Base-by-base conservation (phyloP, 2,113 vertebrate species). In the Misgurnus mizolepis region DNA sequence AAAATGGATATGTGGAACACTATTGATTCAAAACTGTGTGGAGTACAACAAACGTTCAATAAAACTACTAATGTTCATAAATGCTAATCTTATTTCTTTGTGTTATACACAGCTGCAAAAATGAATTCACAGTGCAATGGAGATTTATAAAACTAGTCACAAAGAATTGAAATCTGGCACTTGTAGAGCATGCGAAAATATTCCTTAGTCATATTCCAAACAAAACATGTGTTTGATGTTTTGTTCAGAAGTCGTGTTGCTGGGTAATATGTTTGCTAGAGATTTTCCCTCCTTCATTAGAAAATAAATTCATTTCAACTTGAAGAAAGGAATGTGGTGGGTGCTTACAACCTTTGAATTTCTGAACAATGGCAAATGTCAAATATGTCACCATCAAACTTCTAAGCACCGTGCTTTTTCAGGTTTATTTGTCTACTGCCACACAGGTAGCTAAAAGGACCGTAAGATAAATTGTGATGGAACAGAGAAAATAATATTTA, bases 371-470 rank as follows among this genome's bases (percentile, higher is more conserved):
- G 12, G 56, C 22, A 34, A 34, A 34, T 76, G 50, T 64, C 78
- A 80, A 65, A 71, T 61, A 34, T 80, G 72, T 75, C 82, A 72
- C 78, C 73, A 71, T 77, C 50, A 66, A 73, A 84, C 27, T 56
- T 72, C 50, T 65, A 67, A 43, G 45, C 73, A 61, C 22, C 1
- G 6, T 5, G 34, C 62, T 62, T 22, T 66, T 47, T 69, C 18
- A 7, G n/a, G 67, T 43, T 22, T 78, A 67, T 78, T 82, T 78
- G 80, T 43, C 61, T 4, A 17, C 47, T 65, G 73, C 62, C 75
- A 67, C 14, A 58, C 76, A 66, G 34, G 75, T 78, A 72, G 60
- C 76, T 49, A 50, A 55, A 82, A 55, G 67, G 60, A n/a, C 8
- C 9, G 6, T 3, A 66, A 78, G 27, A 82, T 49, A 50, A 50